These are phyloP conservation scores for Brachionus rubens DNA, from an alignment of 1,140 invertebrate species.

Conservation along the genomic window DNA sequence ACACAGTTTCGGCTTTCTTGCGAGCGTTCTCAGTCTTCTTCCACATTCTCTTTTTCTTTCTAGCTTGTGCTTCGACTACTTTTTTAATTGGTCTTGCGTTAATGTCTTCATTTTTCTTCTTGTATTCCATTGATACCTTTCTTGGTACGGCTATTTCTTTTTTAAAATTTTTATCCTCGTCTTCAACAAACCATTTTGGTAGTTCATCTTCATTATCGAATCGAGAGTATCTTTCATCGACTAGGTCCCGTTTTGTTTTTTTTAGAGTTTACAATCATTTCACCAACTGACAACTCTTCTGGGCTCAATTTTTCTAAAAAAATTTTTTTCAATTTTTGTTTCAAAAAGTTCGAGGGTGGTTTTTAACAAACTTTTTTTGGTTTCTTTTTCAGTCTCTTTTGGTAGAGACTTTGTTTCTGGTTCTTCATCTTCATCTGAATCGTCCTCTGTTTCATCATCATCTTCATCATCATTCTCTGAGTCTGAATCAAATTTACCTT, in stretches of 20 bases:
- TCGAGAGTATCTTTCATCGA: conserved; percentile 54
- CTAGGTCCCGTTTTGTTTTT: conserved; percentile 57
- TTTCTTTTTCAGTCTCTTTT: too few relatives aligned
- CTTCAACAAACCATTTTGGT: conserved; percentile 91
- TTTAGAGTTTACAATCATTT: conserved; percentile 55
- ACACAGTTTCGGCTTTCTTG: conserved; percentile 85
- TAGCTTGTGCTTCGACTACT: conserved; percentile 92
- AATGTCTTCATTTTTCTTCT: conserved; percentile 72
- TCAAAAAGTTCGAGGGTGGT: too few relatives aligned
- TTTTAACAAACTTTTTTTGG: too few relatives aligned
- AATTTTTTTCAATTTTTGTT: too few relatives aligned
- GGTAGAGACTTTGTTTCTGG: too few relatives aligned
- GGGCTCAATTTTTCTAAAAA: conserved; percentile 47
- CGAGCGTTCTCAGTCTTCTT: conserved; percentile 85
- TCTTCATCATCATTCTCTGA: too few relatives aligned
- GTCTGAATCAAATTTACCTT: too few relatives aligned
- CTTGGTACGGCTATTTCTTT: conserved; percentile 74
- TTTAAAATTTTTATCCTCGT: conserved; percentile 85
- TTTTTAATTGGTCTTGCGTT: conserved; percentile 94
- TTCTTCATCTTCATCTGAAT: too few relatives aligned
- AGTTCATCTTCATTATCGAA: conserved; percentile 71
- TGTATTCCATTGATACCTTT: conserved; percentile 64
- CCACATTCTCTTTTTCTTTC: conserved; percentile 84
- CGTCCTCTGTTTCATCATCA: too few relatives aligned
- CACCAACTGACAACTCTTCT: conserved; percentile 53